Evolutionary conservation across 2,113 vertebrate genomes (phyloP).

Genomic region (Paralichthys olivaceus): DNA sequence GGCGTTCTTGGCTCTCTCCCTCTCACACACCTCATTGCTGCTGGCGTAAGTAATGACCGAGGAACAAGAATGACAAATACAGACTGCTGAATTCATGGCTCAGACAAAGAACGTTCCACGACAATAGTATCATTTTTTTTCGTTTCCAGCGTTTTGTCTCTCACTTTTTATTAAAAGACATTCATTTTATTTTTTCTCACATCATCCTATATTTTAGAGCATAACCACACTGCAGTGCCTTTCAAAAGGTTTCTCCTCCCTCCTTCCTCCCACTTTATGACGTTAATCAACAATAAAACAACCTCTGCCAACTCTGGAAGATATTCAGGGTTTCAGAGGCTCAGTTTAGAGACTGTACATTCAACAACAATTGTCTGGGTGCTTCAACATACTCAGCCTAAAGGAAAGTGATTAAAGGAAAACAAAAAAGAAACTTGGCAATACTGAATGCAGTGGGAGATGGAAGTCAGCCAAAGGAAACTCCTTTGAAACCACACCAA

Average conservation of each 20-base stretch:
- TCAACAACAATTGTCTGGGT: background rate
- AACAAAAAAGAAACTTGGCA: background rate
- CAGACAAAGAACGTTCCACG: background rate
- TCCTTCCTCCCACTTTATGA: background rate
- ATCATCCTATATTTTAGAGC: background rate
- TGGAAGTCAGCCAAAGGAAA: no score
- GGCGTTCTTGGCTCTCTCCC: background rate
- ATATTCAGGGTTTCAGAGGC: background rate
- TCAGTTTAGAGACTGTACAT: background rate
- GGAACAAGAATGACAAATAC: constrained; percentile 6
- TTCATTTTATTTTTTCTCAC: background rate
- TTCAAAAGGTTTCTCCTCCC: background rate
- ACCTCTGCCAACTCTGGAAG: background rate
- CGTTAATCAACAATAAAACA: no score
- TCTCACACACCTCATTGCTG: constrained; percentile 7
- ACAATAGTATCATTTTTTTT: background rate
- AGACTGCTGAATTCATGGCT: background rate
- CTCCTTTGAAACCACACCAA: no score
- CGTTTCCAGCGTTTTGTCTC: background rate
- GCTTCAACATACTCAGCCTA: background rate
- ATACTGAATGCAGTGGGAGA: no score
- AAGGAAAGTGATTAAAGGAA: background rate
- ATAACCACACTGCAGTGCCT: background rate
- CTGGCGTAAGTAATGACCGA: constrained; percentile 16
- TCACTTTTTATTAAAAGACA: background rate